These are phyloP conservation scores for Cossypha heuglini DNA, from an alignment of 2,797 vertebrate genomes.

Conservation along the genomic window DNA sequence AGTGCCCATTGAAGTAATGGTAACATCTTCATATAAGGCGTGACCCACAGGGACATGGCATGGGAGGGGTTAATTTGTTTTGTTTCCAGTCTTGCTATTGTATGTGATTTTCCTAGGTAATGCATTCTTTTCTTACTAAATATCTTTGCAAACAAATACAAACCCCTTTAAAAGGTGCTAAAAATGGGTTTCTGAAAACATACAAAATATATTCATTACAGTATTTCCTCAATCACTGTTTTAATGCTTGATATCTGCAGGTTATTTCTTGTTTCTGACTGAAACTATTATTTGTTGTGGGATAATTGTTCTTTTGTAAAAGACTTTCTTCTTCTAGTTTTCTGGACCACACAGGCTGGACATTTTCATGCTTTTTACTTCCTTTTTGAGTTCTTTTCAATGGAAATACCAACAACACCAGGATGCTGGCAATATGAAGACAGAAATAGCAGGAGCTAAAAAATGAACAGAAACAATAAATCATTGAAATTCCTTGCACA, in stretches of 20 bases:
- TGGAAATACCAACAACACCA: slow-evolving; percentile 85
- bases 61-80: slow-evolving; percentile 70
- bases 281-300: slow-evolving; percentile 86
- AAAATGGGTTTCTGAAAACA: slow-evolving; percentile 75
- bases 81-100: slow-evolving; percentile 68
- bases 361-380: slow-evolving; percentile 73
- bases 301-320: slow-evolving; percentile 75
- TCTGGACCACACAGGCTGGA: slow-evolving; percentile 46
- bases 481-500: not conserved
- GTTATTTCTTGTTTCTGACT: slow-evolving; percentile 85
- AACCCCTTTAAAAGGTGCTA: slow-evolving; percentile 77
- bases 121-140: slow-evolving; percentile 58
- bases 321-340: slow-evolving; percentile 66
- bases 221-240: slow-evolving; percentile 69
- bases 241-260: slow-evolving; percentile 75
- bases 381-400: slow-evolving; percentile 82
- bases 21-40: slow-evolving; percentile 73
- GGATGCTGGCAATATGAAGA: slow-evolving; percentile 86
- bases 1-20: slow-evolving; percentile 74
- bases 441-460: slow-evolving; percentile 92
- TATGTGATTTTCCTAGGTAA: slow-evolving; percentile 64
- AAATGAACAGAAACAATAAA: slow-evolving; percentile 23
- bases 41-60: slow-evolving; percentile 76
- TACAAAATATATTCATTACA: slow-evolving; percentile 56
- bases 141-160: slow-evolving; percentile 74